Evolutionary conservation across 2,113 vertebrate genomes (phyloP).

Genomic region (Isurus oxyrinchus): DNA sequence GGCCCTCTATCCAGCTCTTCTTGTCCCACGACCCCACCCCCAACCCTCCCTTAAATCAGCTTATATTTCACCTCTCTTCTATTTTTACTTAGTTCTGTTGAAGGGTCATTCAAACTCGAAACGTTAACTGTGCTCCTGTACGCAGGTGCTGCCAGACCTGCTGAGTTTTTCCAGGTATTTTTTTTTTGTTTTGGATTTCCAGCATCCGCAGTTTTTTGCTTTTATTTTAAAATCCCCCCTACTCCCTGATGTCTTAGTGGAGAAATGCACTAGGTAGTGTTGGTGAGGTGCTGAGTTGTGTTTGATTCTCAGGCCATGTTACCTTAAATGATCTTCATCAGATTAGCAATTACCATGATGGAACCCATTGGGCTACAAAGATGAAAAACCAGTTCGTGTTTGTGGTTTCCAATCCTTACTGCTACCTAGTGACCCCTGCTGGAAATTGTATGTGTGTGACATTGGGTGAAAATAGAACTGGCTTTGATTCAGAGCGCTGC

Average conservation of each 20-base stretch:
- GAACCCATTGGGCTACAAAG: background rate
- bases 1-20: too few species aligned
- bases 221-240: background rate
- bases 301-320: background rate
- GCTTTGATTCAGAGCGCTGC: background rate
- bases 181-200: too few species aligned
- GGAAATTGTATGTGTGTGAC: background rate
- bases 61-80: too few species aligned
- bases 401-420: background rate
- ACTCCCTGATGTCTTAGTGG: background rate
- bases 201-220: too few species aligned
- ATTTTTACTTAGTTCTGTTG: too few species aligned
- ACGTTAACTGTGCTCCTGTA: too few species aligned
- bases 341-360: background rate
- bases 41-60: too few species aligned
- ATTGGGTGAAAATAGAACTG: background rate
- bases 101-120: too few species aligned
- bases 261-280: background rate
- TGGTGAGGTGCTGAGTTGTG: background rate
- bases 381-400: background rate
- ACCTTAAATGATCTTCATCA: background rate
- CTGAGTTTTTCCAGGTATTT: too few species aligned
- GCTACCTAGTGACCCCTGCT: background rate
- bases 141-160: too few species aligned
- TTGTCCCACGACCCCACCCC: too few species aligned